Evolutionary conservation across 1,140 invertebrate species (phyloP), one percentile per base, ranked within the genome.

Genomic region (Sycophaga agraensis): DNA sequence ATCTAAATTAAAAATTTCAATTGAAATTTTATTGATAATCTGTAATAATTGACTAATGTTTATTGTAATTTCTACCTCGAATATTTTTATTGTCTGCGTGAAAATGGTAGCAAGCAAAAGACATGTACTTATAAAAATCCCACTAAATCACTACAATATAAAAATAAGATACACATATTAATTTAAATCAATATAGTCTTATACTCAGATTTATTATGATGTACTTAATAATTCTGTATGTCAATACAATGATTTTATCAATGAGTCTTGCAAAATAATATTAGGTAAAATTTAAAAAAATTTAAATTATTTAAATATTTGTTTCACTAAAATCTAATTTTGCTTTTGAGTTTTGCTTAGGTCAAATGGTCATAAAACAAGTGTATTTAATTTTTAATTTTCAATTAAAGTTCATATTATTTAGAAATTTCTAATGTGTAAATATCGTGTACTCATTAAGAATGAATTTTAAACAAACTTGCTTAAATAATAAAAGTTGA

Each of bases 311-410:
- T 31, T 31, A 6, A 31, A 31, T 31, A 11, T 31, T 39, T 49
- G 6, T 49, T 49, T 42, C 21, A 24, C 28, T 8, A 21, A 54
- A 46, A 19, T 48, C 21, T 40, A 49, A 40, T 46, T 17, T 11
- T 49, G 28, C 11, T 50, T 55, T 61, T 5, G 35, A 54, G 37
- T 40, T 56, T 54, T 49, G 26, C 26, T 54, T 49, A 56, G 17
- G 21, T 62, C 53, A 62, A 62, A 56, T 62, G 45, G 51, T 50
- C 53, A 62, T 56, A 14, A 28, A 31, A 42, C 53, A 62, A 62
- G 53, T 62, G 50, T 48, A 54, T 48, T 40, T 31, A 48, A 21
- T 19, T 53, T 53, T 14, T 26, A 24, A 56, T 35, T 43, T 42
- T 26, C 46, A 16, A 40, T 35, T 48, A 37, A 1, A 55, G 2